These are phyloP conservation scores for Meda fulgida DNA, from an alignment of 2,797 vertebrate species.

Conservation along the genomic window DNA sequence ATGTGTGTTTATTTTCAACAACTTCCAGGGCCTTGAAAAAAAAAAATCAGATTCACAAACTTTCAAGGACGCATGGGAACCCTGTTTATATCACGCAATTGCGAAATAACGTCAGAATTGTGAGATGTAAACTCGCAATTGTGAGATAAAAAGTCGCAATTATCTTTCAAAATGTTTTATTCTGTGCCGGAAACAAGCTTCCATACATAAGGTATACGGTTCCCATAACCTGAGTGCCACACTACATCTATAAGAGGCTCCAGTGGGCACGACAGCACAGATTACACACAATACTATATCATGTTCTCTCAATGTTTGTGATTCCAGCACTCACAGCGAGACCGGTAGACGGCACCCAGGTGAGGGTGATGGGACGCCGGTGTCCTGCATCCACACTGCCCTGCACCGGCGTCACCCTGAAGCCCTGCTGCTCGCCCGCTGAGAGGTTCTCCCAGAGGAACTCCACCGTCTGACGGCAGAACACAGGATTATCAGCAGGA, in stretches of 20 bases:
- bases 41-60: too few species aligned
- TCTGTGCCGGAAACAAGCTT: too few species aligned
- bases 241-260: background rate
- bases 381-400: constrained; percentile 79
- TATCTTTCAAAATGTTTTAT: too few species aligned
- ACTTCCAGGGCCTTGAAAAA: too few species aligned
- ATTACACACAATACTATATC: background rate
- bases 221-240: background rate
- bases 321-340: constrained; percentile 74
- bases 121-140: too few species aligned
- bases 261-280: background rate
- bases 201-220: too few species aligned
- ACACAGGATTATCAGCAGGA: background rate
- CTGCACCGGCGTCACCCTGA: constrained; percentile 77
- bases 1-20: too few species aligned
- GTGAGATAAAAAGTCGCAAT: too few species aligned
- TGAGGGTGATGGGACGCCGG: constrained; percentile 76
- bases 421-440: constrained; percentile 81
- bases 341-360: constrained; percentile 82
- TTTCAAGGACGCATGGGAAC: too few species aligned
- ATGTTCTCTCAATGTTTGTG: background rate
- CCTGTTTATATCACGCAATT: too few species aligned
- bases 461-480: constrained; percentile 75
- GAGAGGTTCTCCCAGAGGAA: constrained; percentile 78
- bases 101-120: too few species aligned